Evolutionary conservation across 2,888 invertebrate species (phyloP).

Genomic region (Chrysolina oricalcia): DNA sequence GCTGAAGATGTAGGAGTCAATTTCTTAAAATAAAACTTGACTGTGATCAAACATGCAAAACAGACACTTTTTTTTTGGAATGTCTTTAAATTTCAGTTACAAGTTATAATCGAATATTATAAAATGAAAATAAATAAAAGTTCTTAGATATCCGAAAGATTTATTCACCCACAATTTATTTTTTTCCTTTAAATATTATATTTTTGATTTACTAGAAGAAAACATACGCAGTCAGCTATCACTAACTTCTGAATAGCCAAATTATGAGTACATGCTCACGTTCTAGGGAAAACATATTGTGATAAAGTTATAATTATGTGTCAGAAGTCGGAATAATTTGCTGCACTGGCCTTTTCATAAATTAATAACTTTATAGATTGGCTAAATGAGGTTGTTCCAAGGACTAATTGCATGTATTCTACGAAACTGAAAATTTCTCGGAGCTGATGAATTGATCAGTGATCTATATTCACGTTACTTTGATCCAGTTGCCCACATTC

Average conservation of each 20-base stretch:
- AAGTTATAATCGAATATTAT: no score
- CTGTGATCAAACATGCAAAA: no score
- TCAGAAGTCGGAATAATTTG: slow-evolving; percentile 34
- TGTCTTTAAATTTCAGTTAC: no score
- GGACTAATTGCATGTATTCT: slow-evolving; percentile 20
- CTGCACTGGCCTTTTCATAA: slow-evolving; percentile 28
- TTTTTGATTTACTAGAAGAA: no score
- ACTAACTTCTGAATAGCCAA: not conserved
- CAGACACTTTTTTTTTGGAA: no score
- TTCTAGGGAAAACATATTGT: not conserved
- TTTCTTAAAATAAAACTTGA: no score
- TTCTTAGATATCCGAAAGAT: no score
- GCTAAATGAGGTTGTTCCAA: not conserved
- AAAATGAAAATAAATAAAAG: no score
- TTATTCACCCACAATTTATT: no score
- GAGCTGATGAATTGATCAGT: not conserved
- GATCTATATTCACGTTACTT: not conserved
- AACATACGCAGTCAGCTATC: no score
- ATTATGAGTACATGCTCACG: not conserved
- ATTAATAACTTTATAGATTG: not conserved
- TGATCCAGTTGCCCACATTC: not conserved
- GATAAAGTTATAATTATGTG: slow-evolving; percentile 49
- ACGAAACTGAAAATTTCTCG: not conserved
- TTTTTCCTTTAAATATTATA: no score
- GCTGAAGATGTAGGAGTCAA: no score